Evolutionary conservation across 2,888 invertebrate species (phyloP).

Genomic region (Dilophus febrilis): DNA sequence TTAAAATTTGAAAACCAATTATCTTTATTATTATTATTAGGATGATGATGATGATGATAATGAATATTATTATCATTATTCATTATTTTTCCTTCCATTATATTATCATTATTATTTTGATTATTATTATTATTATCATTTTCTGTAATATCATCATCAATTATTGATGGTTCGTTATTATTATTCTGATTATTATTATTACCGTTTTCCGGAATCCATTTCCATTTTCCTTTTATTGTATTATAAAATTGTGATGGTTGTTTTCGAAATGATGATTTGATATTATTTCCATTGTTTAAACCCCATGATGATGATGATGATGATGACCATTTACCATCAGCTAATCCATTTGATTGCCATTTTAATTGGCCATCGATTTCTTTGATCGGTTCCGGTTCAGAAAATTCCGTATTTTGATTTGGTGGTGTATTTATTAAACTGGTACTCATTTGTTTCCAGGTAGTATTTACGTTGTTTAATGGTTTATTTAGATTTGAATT

Average conservation of each 20-base stretch:
- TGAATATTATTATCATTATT: too few relatives aligned
- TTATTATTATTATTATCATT: not conserved
- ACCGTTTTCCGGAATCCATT: not conserved
- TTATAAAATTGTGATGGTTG: too few relatives aligned
- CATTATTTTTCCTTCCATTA: too few relatives aligned
- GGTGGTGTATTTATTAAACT: too few relatives aligned
- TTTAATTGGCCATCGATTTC: not conserved
- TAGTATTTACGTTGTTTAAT: too few relatives aligned
- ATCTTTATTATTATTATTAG: too few relatives aligned
- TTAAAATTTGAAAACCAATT: too few relatives aligned
- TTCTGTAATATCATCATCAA: not conserved
- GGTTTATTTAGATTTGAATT: too few relatives aligned
- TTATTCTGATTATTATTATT: not conserved
- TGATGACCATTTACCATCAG: not conserved
- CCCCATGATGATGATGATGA: not conserved
- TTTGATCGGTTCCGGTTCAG: not conserved
- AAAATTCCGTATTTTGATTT: too few relatives aligned
- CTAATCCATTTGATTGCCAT: too few relatives aligned
- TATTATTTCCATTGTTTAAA: not conserved
- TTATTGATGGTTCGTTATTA: not conserved
- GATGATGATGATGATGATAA: too few relatives aligned
- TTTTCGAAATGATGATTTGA: not conserved
- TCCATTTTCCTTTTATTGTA: slow-evolving; percentile 1
- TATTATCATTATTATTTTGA: not conserved
- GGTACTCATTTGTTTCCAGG: too few relatives aligned